Evolutionary conservation across 2,113 vertebrate genomes (phyloP).

Genomic region (Cyanoramphus novaezelandiae): DNA sequence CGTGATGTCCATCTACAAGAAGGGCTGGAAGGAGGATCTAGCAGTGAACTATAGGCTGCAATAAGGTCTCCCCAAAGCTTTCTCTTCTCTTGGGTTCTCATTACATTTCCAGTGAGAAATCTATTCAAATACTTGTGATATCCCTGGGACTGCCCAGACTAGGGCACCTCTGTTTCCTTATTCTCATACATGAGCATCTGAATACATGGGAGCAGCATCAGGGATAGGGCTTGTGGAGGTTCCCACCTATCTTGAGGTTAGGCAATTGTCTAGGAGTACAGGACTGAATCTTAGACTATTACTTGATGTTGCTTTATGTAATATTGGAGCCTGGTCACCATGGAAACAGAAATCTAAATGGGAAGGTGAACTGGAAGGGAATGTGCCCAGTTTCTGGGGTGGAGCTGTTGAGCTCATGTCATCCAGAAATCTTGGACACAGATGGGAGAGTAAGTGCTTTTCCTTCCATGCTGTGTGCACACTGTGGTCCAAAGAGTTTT

Average conservation of each 20-base stretch:
- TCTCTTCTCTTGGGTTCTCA: not conserved
- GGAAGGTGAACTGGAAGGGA: not conserved
- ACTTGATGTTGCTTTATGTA: not conserved
- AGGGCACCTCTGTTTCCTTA: not conserved
- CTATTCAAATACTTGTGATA: not conserved
- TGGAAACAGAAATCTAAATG: not conserved
- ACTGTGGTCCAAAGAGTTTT: not conserved
- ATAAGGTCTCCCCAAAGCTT: not conserved
- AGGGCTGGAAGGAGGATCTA: not conserved
- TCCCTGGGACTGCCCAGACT: not conserved
- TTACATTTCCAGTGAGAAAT: not conserved
- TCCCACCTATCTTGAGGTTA: not conserved
- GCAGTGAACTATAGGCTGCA: not conserved
- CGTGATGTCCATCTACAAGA: not conserved
- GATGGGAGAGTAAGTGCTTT: not conserved
- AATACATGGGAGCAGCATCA: not conserved
- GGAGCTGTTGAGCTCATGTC: not conserved
- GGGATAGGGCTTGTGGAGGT: not conserved
- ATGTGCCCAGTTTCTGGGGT: not conserved
- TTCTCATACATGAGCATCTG: not conserved
- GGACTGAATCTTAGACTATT: not conserved
- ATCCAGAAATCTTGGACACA: not conserved
- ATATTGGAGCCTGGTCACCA: not conserved
- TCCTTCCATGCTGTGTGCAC: not conserved
- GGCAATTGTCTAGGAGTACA: not conserved